Base-by-base conservation (phyloP, 2,888 invertebrate species). In the Aquatica leii region DNA sequence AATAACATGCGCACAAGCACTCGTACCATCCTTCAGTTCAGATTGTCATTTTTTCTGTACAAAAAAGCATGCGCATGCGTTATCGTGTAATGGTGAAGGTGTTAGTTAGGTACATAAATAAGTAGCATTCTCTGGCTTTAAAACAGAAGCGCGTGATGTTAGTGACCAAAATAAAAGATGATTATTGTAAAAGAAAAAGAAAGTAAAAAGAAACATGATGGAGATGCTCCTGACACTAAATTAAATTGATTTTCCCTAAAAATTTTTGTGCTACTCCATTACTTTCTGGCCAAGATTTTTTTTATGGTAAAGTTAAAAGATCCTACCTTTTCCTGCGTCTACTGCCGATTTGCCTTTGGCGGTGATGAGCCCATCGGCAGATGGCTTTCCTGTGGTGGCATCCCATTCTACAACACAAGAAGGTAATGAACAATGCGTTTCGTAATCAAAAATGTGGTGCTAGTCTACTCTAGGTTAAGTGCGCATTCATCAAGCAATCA, bases 301-400 rank as follows among this genome's bases (percentile, higher is more conserved):
- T 12, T 35, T 9, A 15, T 9, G 11, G 35, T 14, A 15, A 37
- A 52, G 14, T 24, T 31, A 37, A 35, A 69, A 63, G 43, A 18
- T 63, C 78, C 73, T 79, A 82, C 82, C 82, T 81, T 79, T 74
- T 69, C 74, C 74, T 75, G 75, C 77, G 74, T 73, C 74, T 71
- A 61, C 65, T 71, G 71, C 41, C 69, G 73, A 46, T 71, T 73
- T 56, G 69, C 69, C 69, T 62, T 69, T 67, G 62, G 68, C 59
- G 67, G 67, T 52, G 64, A 71, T 64, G 67, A 71, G 59, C 66
- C 67, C 63, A 57, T 65, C 68, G 52, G 71, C 71, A 60, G 71
- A 61, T 71, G 73, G 66, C 73, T 76, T 74, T 69, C 72, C 76
- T 24, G 24, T 24, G 53, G 76, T 62, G 71, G 78, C 76, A 71